These are phyloP conservation scores for Umimayanthus chanpuru DNA, from an alignment of 92 coral and sea anemone genomes.

Conservation along the genomic window DNA sequence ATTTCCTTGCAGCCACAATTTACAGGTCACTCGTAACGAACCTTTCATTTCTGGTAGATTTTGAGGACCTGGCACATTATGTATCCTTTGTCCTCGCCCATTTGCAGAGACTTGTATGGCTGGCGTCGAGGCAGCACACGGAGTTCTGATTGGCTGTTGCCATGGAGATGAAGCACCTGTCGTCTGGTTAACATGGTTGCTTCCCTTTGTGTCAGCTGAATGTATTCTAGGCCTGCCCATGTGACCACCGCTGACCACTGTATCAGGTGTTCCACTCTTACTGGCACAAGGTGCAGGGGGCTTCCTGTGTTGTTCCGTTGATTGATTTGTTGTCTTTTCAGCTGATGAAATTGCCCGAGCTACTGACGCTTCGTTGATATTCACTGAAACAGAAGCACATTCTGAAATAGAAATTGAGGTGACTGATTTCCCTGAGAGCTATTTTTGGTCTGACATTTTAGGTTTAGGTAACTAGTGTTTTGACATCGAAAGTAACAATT, in stretches of 20 bases:
- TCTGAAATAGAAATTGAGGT: background rate
- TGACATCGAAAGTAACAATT: too few species aligned
- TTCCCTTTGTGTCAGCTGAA: background rate
- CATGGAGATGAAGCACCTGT: background rate
- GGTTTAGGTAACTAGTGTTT: too few species aligned
- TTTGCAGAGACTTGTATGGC: background rate
- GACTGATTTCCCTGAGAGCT: background rate
- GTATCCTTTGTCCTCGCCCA: background rate
- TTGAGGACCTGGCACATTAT: background rate
- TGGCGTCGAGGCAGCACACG: slow-evolving; percentile 32
- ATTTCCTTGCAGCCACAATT: too few species aligned
- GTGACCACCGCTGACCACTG: background rate
- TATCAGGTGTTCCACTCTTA: background rate
- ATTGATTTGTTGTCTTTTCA: background rate
- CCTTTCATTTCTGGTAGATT: background rate
- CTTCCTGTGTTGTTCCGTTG: slow-evolving; percentile 5
- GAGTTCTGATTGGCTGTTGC: slow-evolving; percentile 39
- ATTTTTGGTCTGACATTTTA: too few species aligned
- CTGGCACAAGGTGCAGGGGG: background rate
- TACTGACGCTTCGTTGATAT: background rate
- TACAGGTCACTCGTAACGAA: background rate
- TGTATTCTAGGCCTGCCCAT: background rate
- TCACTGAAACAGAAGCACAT: background rate
- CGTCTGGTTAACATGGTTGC: background rate
- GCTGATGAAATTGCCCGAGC: background rate